Base-by-base conservation (phyloP, 2,888 invertebrate genomes). In the Leptopilina drosophilae region DNA sequence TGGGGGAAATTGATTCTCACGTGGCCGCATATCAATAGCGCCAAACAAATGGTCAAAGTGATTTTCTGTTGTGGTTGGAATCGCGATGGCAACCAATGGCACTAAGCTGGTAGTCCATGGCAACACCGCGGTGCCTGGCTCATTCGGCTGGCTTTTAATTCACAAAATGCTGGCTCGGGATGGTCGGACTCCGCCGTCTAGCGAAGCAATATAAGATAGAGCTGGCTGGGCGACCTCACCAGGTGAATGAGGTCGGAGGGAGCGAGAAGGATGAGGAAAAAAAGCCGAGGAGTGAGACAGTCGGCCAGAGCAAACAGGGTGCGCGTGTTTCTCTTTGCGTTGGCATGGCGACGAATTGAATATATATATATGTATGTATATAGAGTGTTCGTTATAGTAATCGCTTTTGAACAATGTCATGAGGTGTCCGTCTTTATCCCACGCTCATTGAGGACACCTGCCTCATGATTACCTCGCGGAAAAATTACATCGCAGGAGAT, bases 41-140 rank as follows among this genome's bases (percentile, higher is more conserved):
- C 88, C 88, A 89, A 90, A 90, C 89, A 88, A 90, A 90, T 90
- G 89, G 90, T 90, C 89, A 90, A 86, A 90, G 89, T 90, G 90
- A 91, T 91, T 90, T 89, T 85, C 82, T 91, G 91, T 91, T 91
- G 91, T 91, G 91, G 83, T 85, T 79, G 82, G 86, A 83, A 91
- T 91, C 88, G 87, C 91, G 91, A 91, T 91, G 91, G 91, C 90
- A 91, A 91, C 91, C 85, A 82, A 62, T 62, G 62, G 62, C 62
- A 62, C 62, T 20, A 81, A 79, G 81, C 78, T 81, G 81, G 86
- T 85, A 2, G 80, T 77, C 84, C 86, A 86, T 86, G 84, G 85
- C 77, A 87, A 87, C 87, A 83, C 81, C 83, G 83, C 56, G 73
- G 53, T 53, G 73, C 73, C 87, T 85, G 86, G 87, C 87, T 88